Evolutionary conservation across 2,888 invertebrate species (phyloP).

Genomic region (Marronus borbonicus): DNA sequence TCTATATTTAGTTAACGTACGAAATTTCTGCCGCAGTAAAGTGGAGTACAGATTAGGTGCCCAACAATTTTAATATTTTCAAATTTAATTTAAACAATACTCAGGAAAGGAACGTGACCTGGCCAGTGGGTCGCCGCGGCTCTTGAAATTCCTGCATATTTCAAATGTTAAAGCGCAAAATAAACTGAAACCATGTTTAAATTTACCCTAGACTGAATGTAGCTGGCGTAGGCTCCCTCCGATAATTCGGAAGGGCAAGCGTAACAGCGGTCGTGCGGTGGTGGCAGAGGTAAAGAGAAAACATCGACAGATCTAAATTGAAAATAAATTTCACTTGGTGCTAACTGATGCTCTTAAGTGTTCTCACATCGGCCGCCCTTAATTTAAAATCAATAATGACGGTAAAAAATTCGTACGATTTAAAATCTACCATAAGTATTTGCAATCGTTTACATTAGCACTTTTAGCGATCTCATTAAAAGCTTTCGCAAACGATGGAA

Average conservation of each 20-base stretch:
- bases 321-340: slow-evolving; percentile 54
- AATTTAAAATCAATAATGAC: slow-evolving; percentile 58
- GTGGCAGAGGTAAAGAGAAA: slow-evolving; percentile 35
- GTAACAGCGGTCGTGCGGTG: neutral
- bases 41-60: neutral
- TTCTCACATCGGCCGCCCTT: slow-evolving; percentile 52
- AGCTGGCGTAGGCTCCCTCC: slow-evolving; percentile 1
- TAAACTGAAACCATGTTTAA: slow-evolving; percentile 42
- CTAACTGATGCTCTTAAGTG: slow-evolving; percentile 51
- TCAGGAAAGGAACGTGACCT: slow-evolving; percentile 27
- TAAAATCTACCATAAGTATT: slow-evolving; percentile 5
- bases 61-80: slow-evolving; percentile 31
- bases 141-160: slow-evolving; percentile 39
- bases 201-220: slow-evolving; percentile 33
- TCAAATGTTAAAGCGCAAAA: slow-evolving; percentile 41
- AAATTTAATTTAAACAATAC: slow-evolving; percentile 31
- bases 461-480: slow-evolving; percentile 18
- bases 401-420: slow-evolving; percentile 51
- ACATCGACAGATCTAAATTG: slow-evolving; percentile 50
- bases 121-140: neutral
- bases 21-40: slow-evolving; percentile 8
- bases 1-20: neutral
- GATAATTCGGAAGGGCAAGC: slow-evolving; percentile 31
- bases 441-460: neutral
- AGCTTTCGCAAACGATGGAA: neutral